phyloP scores from a whole-genome alignment of 1,140 invertebrate species.

The Eueides isabella region DNA sequence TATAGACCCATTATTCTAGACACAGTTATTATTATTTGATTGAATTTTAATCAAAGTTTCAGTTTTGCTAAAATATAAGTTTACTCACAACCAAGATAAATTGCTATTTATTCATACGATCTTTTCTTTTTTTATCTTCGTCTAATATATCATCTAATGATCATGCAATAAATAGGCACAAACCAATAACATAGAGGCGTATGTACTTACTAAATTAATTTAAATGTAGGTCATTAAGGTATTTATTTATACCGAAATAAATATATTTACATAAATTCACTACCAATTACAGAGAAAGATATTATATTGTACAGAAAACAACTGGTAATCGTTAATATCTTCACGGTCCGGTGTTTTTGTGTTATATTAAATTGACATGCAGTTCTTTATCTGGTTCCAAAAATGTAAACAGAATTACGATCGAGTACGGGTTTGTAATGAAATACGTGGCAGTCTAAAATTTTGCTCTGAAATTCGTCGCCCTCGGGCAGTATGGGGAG shows the following conservation, averaged over 20 bases:
- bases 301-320: conserved; percentile 35
- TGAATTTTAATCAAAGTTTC: not conserved
- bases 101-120: too few relatives aligned
- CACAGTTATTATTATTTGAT: not conserved
- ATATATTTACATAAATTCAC: conserved; percentile 42
- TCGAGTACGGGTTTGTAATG: conserved; percentile 22
- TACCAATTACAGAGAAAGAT: conserved; percentile 37
- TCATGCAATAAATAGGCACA: too few relatives aligned
- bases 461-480: conserved; percentile 16
- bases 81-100: too few relatives aligned
- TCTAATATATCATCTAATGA: too few relatives aligned
- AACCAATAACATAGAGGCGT: too few relatives aligned
- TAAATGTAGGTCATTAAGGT: too few relatives aligned
- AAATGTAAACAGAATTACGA: conserved; percentile 36
- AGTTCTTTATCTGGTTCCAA: conserved; percentile 35
- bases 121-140: too few relatives aligned
- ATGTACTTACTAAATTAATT: too few relatives aligned
- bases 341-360: conserved; percentile 36
- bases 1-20: too few relatives aligned
- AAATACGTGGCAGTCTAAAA: conserved; percentile 24
- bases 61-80: too few relatives aligned
- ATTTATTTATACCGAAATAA: conserved; percentile 16
- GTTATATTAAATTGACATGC: conserved; percentile 34
- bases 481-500: conserved; percentile 13
- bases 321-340: conserved; percentile 43